Base-by-base conservation (phyloP, 2,888 invertebrate genomes). In the Noctua pronuba region DNA sequence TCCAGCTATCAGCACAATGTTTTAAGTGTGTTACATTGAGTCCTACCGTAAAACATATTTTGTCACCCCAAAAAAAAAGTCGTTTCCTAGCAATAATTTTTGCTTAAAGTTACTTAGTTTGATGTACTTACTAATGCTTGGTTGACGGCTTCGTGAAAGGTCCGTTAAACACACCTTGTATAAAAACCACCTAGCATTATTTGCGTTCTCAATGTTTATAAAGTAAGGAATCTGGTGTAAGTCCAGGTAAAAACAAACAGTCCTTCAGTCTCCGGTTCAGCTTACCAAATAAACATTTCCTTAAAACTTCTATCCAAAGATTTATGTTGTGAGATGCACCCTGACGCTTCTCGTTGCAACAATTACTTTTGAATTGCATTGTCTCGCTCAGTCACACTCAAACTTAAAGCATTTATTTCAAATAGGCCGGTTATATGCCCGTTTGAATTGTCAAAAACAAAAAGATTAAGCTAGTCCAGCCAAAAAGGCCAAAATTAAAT, bases 231-330 rank as follows among this genome's bases (percentile, higher is more conserved):
- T 55, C 24, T n/a, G 21, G 13, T 82, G 71, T 81, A 66, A 62
- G 28, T 69, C 35, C 52, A 38, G 10, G n/a, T 31, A 31, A 60
- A 66, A 52, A 55, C 72, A 77, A 82, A 24, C 73, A 46, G 21
- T 66, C 28, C 65, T 52, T 73, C 58, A 46, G 71, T 38, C 44
- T 52, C 2, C 31, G 28, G 52, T 11, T 80, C 77, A 49, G 62
- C 1, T 80, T 80, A 75, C 80, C 28, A 66, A 77, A 84, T 46
- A 77, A 65, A 80, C 62, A 35, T 72, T 71, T 38, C 75, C 62
- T 65, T 77, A 24, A n/a, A 73, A 71, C n/a, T 31, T 64, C 38
- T 1, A 24, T 13, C 2, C 13, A 13, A 35, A 64, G 38, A 64
- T 64, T 64, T 64, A 64, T 24, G 0, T 24, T 24, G 24, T 38